Base-by-base conservation (phyloP, 2,888 invertebrate genomes). In the Gymnoscelis rufifasciata region DNA sequence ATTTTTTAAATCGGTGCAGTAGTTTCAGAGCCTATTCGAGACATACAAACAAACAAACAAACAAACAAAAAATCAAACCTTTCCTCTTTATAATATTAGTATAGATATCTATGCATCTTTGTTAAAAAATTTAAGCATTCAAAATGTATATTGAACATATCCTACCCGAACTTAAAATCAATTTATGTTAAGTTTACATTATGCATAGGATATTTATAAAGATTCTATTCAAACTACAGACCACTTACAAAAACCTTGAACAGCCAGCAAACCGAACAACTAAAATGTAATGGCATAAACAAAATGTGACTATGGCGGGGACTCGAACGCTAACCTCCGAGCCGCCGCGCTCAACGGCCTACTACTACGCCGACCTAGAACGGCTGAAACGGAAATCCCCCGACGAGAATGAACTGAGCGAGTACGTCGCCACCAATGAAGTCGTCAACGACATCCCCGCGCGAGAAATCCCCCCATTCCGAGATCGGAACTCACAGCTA, bases 341-440 rank as follows among this genome's bases (percentile, higher is more conserved):
- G 70, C 90, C 90, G 8, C 90, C 91, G 54, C 90, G 91, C 62
- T 90, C 91, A 53, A 90, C 91, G 49, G 87, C 89, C 0, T 89
- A 89, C 62, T 88, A 89, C 69, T 91, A 91, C 72, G 91, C 90
- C 0, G 90, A 90, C 55, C 69, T 90, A 0, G 90, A 90, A 36
- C 81, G 89, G 1, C 78, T 90, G 11, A 90, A 90, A 59, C 78
- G 88, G 30, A 80, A 78, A 52, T 75, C 74, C 24, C 43, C 28
- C 65, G 77, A 52, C 8, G 43, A 50, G 3, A 33, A 88, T 48
- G 90, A 90, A 37, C 77, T 90, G 15, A 89, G 84, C 65, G 89
- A 89, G 38, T 81, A 80, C 37, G 71, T 76, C 0, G 75, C 74
- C 15, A 62, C 78, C 0, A 81, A 71, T 28, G 82, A 83, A n/a